phyloP scores from a whole-genome alignment of 30 jellyfish, hydroid and myxozoan genomes.

The Aurelia sp. region DNA sequence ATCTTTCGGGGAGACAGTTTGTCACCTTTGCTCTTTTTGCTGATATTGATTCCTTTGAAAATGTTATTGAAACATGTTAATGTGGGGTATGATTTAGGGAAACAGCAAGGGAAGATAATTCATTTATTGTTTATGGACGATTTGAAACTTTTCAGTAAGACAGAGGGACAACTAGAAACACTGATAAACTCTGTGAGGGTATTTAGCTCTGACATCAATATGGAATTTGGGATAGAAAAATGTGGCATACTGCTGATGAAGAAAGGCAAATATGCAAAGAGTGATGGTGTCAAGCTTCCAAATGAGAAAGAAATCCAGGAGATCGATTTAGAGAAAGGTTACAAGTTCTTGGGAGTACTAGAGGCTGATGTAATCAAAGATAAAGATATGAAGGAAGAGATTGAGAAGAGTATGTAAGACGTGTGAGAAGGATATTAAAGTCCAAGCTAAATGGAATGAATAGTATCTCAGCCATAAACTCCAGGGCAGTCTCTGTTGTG shows the following conservation, averaged over 20 bases:
- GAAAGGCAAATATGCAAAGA: constrained; percentile 18
- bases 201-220: constrained; percentile 13
- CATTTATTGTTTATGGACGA: no score
- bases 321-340: constrained; percentile 35
- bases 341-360: constrained; percentile 14
- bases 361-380: constrained; percentile 55
- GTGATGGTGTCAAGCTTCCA: constrained; percentile 17
- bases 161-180: no score
- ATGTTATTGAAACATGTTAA: no score
- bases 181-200: constrained; percentile 7
- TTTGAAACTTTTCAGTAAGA: no score
- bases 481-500: no score
- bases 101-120: no score
- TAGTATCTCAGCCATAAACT: background rate
- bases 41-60: no score
- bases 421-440: no score
- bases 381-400: background rate
- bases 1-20: no score
- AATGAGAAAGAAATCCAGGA: constrained; percentile 6
- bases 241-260: constrained; percentile 12
- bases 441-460: no score
- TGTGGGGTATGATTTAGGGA: no score
- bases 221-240: constrained; percentile 6
- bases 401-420: background rate
- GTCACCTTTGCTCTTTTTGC: no score